phyloP scores from a whole-genome alignment of 2,113 vertebrate genomes.

The Peromyscus maniculatus region DNA sequence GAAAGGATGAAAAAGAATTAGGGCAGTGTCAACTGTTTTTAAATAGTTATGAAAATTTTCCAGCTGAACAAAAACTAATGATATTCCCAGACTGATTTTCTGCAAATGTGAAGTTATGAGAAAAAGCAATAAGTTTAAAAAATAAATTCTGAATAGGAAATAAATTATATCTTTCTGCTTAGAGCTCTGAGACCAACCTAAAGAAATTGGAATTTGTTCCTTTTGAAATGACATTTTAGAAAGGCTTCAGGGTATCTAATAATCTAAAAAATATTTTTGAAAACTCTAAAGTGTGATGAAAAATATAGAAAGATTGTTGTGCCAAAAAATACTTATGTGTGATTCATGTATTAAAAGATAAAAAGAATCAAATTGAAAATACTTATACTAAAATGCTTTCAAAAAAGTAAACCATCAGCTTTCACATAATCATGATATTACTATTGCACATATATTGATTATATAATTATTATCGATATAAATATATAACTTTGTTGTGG shows the following conservation, averaged over 20 bases:
- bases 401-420: background rate
- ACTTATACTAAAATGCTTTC: background rate
- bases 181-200: conserved; percentile 29
- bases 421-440: background rate
- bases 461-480: background rate
- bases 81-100: background rate
- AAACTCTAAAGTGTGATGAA: conserved; percentile 6
- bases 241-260: conserved; percentile 2
- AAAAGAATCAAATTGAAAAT: background rate
- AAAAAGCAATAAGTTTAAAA: conserved; percentile 20
- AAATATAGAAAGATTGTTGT: background rate
- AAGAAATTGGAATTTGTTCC: background rate
- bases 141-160: background rate
- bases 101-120: conserved; percentile 22
- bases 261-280: conserved; percentile 54
- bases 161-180: background rate
- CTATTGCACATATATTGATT: background rate
- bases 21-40: background rate
- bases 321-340: background rate
- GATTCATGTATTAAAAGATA: conserved; percentile 5
- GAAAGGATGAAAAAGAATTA: background rate
- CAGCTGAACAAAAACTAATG: conserved; percentile 12
- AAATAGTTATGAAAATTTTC: background rate
- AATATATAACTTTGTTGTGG: background rate
- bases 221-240: conserved; percentile 13